Conservation (phyloP, 2,888 invertebrate genomes). For the Psylliodes chrysocephalus region DNA sequence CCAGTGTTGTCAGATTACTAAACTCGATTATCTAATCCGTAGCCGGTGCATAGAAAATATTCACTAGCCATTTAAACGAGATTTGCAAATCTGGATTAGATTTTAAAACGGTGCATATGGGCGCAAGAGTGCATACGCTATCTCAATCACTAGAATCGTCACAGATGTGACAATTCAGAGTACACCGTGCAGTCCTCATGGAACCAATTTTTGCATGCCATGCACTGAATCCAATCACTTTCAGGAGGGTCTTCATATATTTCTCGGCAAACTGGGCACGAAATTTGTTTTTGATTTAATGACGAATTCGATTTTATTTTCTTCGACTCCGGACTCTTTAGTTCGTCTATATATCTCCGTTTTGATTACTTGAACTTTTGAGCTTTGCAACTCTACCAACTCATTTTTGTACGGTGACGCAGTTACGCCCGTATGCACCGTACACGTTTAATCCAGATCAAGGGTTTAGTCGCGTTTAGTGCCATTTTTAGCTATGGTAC, state of each 20-base stretch:
- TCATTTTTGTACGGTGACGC: constrained; percentile 14
- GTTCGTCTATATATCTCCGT: background rate
- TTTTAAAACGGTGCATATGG: too few species aligned
- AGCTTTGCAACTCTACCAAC: constrained; percentile 12
- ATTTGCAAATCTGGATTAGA: too few species aligned
- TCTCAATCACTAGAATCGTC: constrained; percentile 14
- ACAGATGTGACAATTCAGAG: constrained; percentile 18
- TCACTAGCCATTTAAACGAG: too few species aligned
- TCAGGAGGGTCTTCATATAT: constrained; percentile 25
- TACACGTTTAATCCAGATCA: too few species aligned
- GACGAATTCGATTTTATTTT: background rate
- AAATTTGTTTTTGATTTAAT: constrained; percentile 19
- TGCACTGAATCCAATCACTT: constrained; percentile 24
- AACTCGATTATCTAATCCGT: too few species aligned
- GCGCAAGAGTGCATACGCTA: constrained; percentile 14
- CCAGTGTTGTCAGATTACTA: too few species aligned
- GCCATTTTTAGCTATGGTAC: too few species aligned
- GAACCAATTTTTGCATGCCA: constrained; percentile 17
- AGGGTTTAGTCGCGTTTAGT: too few species aligned
- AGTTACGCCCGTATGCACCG: too few species aligned
- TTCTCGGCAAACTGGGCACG: constrained; percentile 11
- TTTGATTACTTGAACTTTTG: background rate
- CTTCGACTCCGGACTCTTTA: background rate
- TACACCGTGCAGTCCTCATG: constrained; percentile 22
- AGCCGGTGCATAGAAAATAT: too few species aligned